Conservation (phyloP, 2,113 vertebrate genomes). For the Halichoerus grypus region DNA sequence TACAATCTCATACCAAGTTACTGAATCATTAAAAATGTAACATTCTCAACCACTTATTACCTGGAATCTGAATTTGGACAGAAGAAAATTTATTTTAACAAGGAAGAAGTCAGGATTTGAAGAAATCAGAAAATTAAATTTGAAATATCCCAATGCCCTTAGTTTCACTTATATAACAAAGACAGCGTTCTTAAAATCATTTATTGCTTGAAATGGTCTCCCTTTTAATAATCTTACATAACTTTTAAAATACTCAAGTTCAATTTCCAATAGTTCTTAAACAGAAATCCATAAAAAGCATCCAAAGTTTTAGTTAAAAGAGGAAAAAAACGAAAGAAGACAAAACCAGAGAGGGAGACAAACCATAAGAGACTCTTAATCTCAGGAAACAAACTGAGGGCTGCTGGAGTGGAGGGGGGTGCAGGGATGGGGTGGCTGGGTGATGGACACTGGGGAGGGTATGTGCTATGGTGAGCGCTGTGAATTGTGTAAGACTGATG, state of each 20-base stretch:
- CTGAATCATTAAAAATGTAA: conserved; percentile 45
- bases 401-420: no score
- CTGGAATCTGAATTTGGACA: neutral
- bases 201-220: conserved; percentile 46
- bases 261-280: conserved; percentile 11
- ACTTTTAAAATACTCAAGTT: conserved; percentile 16
- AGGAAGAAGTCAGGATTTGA: conserved; percentile 34
- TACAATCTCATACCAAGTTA: neutral
- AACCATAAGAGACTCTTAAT: no score
- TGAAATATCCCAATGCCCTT: neutral
- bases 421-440: no score
- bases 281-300: conserved; percentile 22
- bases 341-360: no score
- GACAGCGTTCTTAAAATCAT: conserved; percentile 27
- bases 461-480: no score
- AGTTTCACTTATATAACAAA: conserved; percentile 32
- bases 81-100: conserved; percentile 60
- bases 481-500: no score
- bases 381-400: no score
- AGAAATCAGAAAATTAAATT: conserved; percentile 60
- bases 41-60: conserved; percentile 36
- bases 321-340: no score
- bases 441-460: no score
- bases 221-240: neutral
- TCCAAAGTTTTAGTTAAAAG: conserved; percentile 38